Conservation (phyloP, 2,113 vertebrate genomes). For the Tringa solitaria region DNA sequence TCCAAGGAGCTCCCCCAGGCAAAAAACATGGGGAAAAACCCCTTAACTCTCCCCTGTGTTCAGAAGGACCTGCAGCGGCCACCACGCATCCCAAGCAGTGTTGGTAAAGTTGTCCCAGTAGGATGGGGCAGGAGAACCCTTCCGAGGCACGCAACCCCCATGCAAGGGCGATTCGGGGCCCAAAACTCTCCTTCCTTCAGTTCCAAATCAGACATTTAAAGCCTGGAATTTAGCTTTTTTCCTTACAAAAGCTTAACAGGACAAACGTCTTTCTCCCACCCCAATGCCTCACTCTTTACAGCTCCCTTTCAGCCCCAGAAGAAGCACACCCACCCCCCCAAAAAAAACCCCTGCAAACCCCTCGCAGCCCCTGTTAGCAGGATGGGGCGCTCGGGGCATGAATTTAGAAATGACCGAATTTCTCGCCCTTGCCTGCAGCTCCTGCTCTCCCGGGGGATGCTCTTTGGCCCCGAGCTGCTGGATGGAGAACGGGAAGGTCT, state of each 20-base stretch:
- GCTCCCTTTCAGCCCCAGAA: neutral
- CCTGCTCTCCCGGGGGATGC: neutral
- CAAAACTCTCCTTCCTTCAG: neutral
- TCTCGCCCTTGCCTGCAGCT: neutral
- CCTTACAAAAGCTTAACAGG: neutral
- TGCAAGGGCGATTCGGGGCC: accelerated
- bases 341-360: neutral
- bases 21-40: neutral
- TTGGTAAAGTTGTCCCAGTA: accelerated
- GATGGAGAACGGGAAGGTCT: accelerated
- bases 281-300: neutral
- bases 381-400: accelerated
- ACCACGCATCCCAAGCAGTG: accelerated
- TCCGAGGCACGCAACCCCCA: neutral
- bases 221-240: neutral
- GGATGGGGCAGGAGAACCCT: neutral
- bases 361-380: neutral
- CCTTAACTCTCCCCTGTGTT: neutral
- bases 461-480: neutral
- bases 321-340: neutral
- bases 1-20: neutral
- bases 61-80: accelerated
- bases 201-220: neutral
- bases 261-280: accelerated
- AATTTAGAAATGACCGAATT: neutral